phyloP scores from a whole-genome alignment of 2,888 invertebrate species.

The Epinotia demarniana region DNA sequence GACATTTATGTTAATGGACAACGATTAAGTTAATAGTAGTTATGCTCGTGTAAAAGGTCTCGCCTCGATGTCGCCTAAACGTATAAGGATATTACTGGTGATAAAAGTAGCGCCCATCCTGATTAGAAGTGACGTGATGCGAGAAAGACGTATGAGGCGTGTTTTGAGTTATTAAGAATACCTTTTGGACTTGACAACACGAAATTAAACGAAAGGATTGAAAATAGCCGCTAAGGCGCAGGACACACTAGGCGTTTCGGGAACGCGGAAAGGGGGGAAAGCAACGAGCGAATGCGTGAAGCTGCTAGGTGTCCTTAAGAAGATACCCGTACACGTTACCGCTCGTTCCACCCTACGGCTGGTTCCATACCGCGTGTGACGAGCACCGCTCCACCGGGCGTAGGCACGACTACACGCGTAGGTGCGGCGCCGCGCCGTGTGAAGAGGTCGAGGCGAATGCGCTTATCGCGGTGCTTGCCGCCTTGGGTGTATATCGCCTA shows the following conservation, averaged over 20 bases:
- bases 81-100: constrained; percentile 55
- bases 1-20: constrained; percentile 53
- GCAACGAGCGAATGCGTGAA: too few species aligned
- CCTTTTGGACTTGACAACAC: constrained; percentile 13
- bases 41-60: constrained; percentile 55
- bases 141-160: background rate
- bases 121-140: constrained; percentile 49
- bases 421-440: too few species aligned
- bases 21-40: constrained; percentile 54
- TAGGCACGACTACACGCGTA: too few species aligned
- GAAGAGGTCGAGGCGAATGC: too few species aligned
- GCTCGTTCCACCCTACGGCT: too few species aligned
- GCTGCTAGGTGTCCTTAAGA: too few species aligned
- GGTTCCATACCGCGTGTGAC: too few species aligned
- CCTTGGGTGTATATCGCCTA: background rate
- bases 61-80: constrained; percentile 50
- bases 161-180: background rate
- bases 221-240: background rate
- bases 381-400: too few species aligned
- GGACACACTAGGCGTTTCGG: too few species aligned
- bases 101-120: constrained; percentile 56
- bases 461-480: too few species aligned
- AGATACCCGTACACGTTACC: too few species aligned
- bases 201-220: background rate
- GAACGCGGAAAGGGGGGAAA: too few species aligned